phyloP scores from a whole-genome alignment of 2,113 vertebrate species.

The Lota lota region DNA sequence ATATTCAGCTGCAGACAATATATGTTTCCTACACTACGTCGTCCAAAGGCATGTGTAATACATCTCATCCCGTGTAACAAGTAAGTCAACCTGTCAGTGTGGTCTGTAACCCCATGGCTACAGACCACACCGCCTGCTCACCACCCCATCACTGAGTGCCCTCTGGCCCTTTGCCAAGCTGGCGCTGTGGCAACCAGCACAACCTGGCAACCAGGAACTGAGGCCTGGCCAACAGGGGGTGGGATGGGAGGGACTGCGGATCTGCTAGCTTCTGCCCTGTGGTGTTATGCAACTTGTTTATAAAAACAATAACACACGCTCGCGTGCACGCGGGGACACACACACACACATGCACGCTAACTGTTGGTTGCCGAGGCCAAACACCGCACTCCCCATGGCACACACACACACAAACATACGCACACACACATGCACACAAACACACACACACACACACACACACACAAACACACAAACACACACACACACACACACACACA shows the following conservation, averaged over 20 bases:
- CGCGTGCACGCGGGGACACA: constrained; percentile 31
- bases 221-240: constrained; percentile 49
- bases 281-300: constrained; percentile 58
- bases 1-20: too few relatives aligned
- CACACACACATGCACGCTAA: neutral
- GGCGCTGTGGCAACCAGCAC: constrained; percentile 46
- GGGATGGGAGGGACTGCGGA: constrained; percentile 55
- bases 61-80: too few relatives aligned
- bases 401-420: constrained; percentile 6
- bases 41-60: too few relatives aligned
- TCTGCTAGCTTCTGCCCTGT: constrained; percentile 52
- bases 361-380: too few relatives aligned
- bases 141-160: constrained; percentile 50
- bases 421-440: neutral
- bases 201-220: constrained; percentile 45
- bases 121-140: constrained; percentile 38
- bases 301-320: constrained; percentile 27
- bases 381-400: neutral
- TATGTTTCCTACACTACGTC: too few relatives aligned
- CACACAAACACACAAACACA: neutral
- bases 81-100: too few relatives aligned
- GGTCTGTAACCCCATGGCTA: constrained; percentile 29
- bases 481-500: constrained; percentile 9
- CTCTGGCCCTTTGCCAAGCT: constrained; percentile 54
- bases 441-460: neutral